Base-by-base conservation (phyloP, 2,888 invertebrate genomes). In the Drosophila bunnanda region DNA sequence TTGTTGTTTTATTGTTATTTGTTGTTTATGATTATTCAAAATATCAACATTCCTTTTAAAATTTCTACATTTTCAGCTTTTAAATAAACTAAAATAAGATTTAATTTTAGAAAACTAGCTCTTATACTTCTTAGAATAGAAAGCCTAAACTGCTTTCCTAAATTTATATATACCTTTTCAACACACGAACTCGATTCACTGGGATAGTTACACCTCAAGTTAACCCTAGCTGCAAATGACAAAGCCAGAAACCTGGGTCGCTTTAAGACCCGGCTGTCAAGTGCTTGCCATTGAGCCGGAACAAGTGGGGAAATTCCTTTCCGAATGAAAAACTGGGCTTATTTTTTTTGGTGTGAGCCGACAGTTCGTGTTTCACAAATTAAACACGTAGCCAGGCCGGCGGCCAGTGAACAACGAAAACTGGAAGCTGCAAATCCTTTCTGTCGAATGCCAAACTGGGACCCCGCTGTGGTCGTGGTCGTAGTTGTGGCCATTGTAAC, bases 331-430 rank as follows among this genome's bases (percentile, higher is more conserved):
- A 32, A 50, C 50, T 50, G 48, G 36, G 12, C 36, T 67, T 30
- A 22, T 52, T 62, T 32, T 12, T 54, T 34, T 39, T 61, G 62
- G 46, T 55, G 58, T 53, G 15, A 9, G 36, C 50, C 50, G 12
- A 46, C 43, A 39, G 60, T 25, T 57, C 67, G 71, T 79, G 82
- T 84, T 82, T 56, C 73, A 67, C 88, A 81, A 87, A 82, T 84
- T 84, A 79, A 82, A 79, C 85, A 77, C 71, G 75, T 75, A 36
- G 44, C 53, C 32, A 54, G 39, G 36, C 25, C 30, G 59, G 22
- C 53, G 9, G 25, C 44, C 44, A 48, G 61, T 41, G 50, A 52
- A 52, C 50, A 52, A 30, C 70, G 48, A 44, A 53, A 69, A 58
- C 54, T 52, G 50, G 10, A 52, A 15, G 50, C 50, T 22, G 54